Conservation (phyloP, 2,888 invertebrate genomes). For the Helleia helle region DNA sequence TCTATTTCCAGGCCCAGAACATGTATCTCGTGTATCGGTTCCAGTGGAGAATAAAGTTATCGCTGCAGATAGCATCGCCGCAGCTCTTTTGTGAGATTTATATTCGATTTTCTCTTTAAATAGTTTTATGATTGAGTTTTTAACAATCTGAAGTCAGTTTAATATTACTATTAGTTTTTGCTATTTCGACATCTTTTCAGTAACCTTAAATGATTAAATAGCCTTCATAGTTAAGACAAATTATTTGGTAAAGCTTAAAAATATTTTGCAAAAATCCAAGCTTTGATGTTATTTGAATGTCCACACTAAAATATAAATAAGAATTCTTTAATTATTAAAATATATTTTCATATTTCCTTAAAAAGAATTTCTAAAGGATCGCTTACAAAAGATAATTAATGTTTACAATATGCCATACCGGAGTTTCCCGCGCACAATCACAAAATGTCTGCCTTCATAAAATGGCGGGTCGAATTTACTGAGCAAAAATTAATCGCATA, state of each 20-base stretch:
- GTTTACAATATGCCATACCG: constrained; percentile 4
- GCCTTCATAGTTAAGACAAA: too few relatives aligned
- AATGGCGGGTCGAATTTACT: constrained; percentile 1
- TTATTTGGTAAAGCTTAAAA: too few relatives aligned
- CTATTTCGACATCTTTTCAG: too few relatives aligned
- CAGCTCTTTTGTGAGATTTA: constrained; percentile 13
- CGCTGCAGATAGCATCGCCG: background rate
- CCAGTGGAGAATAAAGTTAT: constrained; percentile 1
- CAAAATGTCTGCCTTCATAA: constrained; percentile 4
- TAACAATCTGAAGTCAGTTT: background rate
- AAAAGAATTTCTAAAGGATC: constrained; percentile 7
- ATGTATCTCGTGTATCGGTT: background rate
- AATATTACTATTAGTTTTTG: too few relatives aligned
- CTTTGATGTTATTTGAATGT: background rate
- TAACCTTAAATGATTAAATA: too few relatives aligned
- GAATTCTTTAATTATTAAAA: constrained; percentile 4
- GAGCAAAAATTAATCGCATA: background rate
- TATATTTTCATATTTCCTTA: background rate
- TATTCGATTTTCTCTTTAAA: constrained; percentile 12
- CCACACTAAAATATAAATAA: background rate
- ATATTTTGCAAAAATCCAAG: too few relatives aligned
- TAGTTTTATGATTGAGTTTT: background rate
- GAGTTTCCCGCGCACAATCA: constrained; percentile 2
- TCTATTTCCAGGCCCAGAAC: background rate
- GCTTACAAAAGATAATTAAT: constrained; percentile 7